These are phyloP conservation scores for Andrena chrysosceles DNA, from an alignment of 2,888 invertebrate genomes.

Conservation along the genomic window DNA sequence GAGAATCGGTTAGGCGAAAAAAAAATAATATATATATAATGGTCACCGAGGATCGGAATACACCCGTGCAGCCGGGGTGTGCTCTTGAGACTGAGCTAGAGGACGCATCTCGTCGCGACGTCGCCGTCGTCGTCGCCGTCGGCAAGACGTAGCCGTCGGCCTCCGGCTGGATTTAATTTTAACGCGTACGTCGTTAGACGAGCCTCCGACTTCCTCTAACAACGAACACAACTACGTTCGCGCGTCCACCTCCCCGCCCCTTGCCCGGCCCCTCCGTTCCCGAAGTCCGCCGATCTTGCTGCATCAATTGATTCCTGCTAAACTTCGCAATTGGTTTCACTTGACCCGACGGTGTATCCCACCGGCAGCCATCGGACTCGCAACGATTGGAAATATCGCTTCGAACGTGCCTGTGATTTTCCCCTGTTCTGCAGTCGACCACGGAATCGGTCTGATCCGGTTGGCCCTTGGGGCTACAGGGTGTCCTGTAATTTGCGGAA, in stretches of 20 bases:
- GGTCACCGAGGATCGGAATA: conserved; percentile 49
- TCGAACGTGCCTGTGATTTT: background rate
- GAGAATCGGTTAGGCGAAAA: background rate
- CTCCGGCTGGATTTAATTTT: conserved; percentile 84
- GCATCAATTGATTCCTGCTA: conserved; percentile 68
- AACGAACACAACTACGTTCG: conserved; percentile 49
- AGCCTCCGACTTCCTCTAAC: conserved; percentile 75
- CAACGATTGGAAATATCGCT: conserved; percentile 38
- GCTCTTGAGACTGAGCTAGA: conserved; percentile 85
- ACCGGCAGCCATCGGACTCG: conserved; percentile 28
- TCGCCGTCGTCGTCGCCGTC: conserved; percentile 76
- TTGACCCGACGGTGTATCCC: conserved; percentile 60
- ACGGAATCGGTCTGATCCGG: background rate
- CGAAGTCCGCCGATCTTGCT: conserved; percentile 25
- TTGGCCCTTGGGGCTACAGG: background rate
- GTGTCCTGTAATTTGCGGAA: background rate
- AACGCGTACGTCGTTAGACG: conserved; percentile 79
- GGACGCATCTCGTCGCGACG: conserved; percentile 81
- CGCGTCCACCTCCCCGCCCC: conserved; percentile 35
- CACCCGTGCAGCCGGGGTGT: conserved; percentile 80
- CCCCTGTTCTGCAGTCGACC: background rate
- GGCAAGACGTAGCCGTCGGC: conserved; percentile 74
- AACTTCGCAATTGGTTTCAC: conserved; percentile 72
- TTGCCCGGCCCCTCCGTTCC: background rate
- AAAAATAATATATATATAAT: conserved; percentile 17